Percentiles rank a stretch among this genome's conserved stretches.
These are phyloP conservation scores for Aphaenogaster ashmeadi DNA, from an alignment of 1,140 invertebrate species.

Conservation along the genomic window DNA sequence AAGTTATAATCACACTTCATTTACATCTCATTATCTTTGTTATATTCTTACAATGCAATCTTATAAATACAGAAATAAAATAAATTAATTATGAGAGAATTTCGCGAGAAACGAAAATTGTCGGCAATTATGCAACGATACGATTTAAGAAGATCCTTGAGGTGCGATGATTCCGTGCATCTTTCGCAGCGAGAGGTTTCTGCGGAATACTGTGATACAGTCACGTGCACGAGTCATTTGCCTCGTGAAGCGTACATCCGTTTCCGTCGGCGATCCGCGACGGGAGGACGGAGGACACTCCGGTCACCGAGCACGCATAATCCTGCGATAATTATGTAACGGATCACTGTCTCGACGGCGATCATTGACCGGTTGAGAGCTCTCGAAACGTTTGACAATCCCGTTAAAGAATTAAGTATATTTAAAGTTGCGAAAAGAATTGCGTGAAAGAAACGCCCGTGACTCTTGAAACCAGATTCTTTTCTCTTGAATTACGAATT, in stretches of 20 bases:
- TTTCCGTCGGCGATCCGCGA: conserved; percentile 80
- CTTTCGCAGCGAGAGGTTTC: not conserved
- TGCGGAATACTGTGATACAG: not conserved
- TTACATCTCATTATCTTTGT: not conserved
- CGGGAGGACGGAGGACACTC: conserved; percentile 81
- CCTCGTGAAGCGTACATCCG: conserved; percentile 85
- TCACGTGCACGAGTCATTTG: conserved; percentile 54
- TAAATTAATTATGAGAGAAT: not conserved
- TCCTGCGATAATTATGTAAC: conserved; percentile 78
- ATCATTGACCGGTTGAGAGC: conserved; percentile 23
- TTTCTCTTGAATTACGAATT: not conserved
- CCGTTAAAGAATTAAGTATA: not conserved
- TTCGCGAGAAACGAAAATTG: not conserved
- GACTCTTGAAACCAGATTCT: not conserved
- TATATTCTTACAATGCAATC: not conserved
- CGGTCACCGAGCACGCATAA: conserved; percentile 83
- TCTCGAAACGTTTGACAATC: not conserved
- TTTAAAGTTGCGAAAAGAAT: not conserved
- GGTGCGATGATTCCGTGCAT: not conserved
- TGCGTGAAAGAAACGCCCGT: not conserved
- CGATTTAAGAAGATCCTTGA: not conserved
- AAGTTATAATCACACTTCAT: not conserved
- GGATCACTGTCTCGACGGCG: conserved; percentile 20
- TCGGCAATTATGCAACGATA: not conserved
- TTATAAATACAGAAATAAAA: not conserved